Evolutionary conservation across 2,888 invertebrate genomes (phyloP).

Genomic region (Lasioglossum figueresi): DNA sequence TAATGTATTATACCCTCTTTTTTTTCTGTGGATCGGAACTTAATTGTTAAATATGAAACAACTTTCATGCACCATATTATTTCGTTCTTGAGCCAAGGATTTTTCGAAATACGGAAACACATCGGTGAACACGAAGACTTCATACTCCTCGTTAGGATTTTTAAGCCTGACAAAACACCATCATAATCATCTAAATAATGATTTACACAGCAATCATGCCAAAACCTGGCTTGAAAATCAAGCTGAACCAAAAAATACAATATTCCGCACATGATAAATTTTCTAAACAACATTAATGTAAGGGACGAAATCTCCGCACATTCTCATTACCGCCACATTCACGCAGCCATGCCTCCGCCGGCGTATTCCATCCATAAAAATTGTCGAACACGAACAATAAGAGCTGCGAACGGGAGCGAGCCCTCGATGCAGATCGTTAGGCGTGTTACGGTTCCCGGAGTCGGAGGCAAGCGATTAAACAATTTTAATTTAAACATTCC

Average conservation of each 20-base stretch:
- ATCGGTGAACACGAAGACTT: background rate
- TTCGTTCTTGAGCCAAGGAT: background rate
- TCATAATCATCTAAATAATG: background rate
- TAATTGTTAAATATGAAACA: background rate
- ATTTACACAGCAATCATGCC: background rate
- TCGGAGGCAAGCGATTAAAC: slow-evolving; percentile 13
- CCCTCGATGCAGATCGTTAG: background rate
- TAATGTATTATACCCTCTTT: background rate
- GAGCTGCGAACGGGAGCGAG: background rate
- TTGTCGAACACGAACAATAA: slow-evolving; percentile 13
- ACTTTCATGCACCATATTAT: background rate
- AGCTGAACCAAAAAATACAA: background rate
- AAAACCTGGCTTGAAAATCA: background rate
- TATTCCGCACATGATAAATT: background rate
- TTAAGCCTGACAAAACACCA: background rate
- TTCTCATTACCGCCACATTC: background rate
- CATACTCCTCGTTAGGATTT: background rate
- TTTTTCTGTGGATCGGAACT: background rate
- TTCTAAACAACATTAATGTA: background rate
- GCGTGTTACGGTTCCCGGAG: slow-evolving; percentile 12
- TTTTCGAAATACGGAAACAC: background rate
- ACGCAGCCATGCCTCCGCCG: background rate
- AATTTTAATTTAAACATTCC: slow-evolving; percentile 49
- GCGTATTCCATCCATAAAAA: background rate
- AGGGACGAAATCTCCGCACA: background rate